Conservation (phyloP, 2,797 vertebrate species). For the Ctenosaura bakeri region DNA sequence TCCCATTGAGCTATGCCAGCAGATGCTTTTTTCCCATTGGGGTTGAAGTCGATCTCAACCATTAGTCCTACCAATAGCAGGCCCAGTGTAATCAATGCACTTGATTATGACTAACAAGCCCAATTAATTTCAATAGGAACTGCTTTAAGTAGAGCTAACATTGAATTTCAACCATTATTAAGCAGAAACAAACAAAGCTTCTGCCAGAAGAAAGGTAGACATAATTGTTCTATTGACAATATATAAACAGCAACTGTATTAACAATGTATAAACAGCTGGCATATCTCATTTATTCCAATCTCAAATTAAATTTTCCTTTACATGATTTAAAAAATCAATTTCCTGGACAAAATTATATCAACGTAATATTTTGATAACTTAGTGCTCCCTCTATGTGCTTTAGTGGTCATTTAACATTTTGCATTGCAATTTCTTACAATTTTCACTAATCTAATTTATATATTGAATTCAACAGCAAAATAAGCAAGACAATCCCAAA, state of each 20-base stretch:
- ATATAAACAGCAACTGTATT: background rate
- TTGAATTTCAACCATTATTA: background rate
- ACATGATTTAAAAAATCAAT: background rate
- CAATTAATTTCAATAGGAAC: no score
- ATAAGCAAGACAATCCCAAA: background rate
- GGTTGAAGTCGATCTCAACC: no score
- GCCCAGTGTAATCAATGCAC: no score
- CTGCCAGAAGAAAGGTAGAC: background rate
- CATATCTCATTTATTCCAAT: background rate
- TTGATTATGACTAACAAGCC: no score
- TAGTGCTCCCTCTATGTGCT: background rate
- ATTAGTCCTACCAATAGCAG: no score
- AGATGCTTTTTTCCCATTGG: no score
- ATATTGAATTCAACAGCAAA: slow-evolving; percentile 2
- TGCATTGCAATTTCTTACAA: background rate
- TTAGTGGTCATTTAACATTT: background rate
- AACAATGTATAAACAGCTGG: background rate
- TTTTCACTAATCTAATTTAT: background rate
- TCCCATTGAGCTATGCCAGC: no score
- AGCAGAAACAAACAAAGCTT: background rate
- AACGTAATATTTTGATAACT: slow-evolving; percentile 22
- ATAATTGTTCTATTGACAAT: slow-evolving; percentile 16
- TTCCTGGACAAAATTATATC: background rate
- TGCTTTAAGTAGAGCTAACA: no score
- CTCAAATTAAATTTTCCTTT: slow-evolving; percentile 2